Evolutionary conservation across 2,888 invertebrate species (phyloP).

Genomic region (Elmis aenea): DNA sequence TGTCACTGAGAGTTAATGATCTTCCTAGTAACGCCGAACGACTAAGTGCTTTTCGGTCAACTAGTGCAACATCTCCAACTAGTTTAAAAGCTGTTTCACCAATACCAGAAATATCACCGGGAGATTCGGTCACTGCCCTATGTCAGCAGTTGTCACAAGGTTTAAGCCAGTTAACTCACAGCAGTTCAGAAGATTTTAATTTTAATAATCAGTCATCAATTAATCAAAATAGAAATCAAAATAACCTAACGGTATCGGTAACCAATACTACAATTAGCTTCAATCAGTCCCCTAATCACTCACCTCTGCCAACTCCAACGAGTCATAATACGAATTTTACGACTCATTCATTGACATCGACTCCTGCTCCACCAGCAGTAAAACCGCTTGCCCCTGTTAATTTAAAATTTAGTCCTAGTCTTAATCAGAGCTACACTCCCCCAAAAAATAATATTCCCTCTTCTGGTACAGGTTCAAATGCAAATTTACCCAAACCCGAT

Average conservation of each 20-base stretch:
- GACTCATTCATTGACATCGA: slow-evolving; percentile 18
- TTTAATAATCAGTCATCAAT: slow-evolving; percentile 54
- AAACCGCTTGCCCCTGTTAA: slow-evolving; percentile 31
- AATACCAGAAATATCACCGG: slow-evolving; percentile 71
- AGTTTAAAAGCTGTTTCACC: slow-evolving; percentile 58
- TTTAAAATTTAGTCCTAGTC: slow-evolving; percentile 31
- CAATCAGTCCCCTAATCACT: slow-evolving; percentile 32
- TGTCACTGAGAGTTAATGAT: slow-evolving; percentile 91
- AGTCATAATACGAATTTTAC: slow-evolving; percentile 23
- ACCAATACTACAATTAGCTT: slow-evolving; percentile 40
- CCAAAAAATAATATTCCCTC: slow-evolving; percentile 19
- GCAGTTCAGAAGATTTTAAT: slow-evolving; percentile 54
- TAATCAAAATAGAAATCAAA: slow-evolving; percentile 51
- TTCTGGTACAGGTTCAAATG: slow-evolving; percentile 27
- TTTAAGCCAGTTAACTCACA: slow-evolving; percentile 59
- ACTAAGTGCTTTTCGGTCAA: slow-evolving; percentile 47
- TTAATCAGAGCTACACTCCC: slow-evolving; percentile 22
- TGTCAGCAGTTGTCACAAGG: slow-evolving; percentile 71
- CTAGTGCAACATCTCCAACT: slow-evolving; percentile 17
- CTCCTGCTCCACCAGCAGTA: slow-evolving; percentile 29
- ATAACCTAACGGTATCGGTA: slow-evolving; percentile 44
- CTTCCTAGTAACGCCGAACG: slow-evolving; percentile 93
- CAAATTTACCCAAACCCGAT: slow-evolving; percentile 69
- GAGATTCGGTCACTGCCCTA: slow-evolving; percentile 64
- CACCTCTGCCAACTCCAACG: slow-evolving; percentile 28